A percentile compares a stretch with the other conserved stretches of the same genome.
These are phyloP conservation scores for Hemicordylus capensis DNA, from an alignment of 2,113 vertebrate genomes.

Conservation along the genomic window DNA sequence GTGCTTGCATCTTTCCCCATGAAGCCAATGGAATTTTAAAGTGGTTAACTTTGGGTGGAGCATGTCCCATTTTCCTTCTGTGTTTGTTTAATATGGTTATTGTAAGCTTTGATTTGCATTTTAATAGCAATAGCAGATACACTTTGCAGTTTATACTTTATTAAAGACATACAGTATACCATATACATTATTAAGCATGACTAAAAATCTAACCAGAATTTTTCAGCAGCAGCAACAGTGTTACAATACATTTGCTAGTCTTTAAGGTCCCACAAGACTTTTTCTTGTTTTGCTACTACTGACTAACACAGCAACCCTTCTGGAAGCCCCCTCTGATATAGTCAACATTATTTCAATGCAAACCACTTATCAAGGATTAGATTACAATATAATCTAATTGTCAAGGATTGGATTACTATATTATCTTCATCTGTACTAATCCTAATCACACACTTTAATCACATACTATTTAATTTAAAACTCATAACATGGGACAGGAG, in stretches of 20 bases:
- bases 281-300: too few species aligned
- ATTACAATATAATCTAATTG: slow-evolving; percentile 76
- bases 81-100: slow-evolving; percentile 54
- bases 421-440: too few species aligned
- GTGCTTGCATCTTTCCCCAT: not conserved
- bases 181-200: slow-evolving; percentile 20
- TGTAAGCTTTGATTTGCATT: slow-evolving; percentile 54
- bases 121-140: not conserved
- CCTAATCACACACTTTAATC: slow-evolving; percentile 65
- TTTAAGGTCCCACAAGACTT: too few species aligned
- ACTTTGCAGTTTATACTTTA: not conserved
- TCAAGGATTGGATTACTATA: slow-evolving; percentile 68
- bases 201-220: not conserved
- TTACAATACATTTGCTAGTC: too few species aligned
- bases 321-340: slow-evolving; percentile 30
- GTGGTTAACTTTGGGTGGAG: not conserved
- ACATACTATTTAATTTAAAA: too few species aligned
- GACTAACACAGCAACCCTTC: too few species aligned
- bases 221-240: too few species aligned
- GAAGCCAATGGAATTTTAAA: not conserved
- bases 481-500: slow-evolving; percentile 70
- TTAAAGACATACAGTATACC: slow-evolving; percentile 42
- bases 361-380: slow-evolving; percentile 63
- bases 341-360: slow-evolving; percentile 64
- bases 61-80: not conserved